A percentile compares a stretch with the other conserved stretches of the same genome.
These are phyloP conservation scores for Hydrocynus forskahlii DNA, from an alignment of 2,797 vertebrate species.

Conservation along the genomic window DNA sequence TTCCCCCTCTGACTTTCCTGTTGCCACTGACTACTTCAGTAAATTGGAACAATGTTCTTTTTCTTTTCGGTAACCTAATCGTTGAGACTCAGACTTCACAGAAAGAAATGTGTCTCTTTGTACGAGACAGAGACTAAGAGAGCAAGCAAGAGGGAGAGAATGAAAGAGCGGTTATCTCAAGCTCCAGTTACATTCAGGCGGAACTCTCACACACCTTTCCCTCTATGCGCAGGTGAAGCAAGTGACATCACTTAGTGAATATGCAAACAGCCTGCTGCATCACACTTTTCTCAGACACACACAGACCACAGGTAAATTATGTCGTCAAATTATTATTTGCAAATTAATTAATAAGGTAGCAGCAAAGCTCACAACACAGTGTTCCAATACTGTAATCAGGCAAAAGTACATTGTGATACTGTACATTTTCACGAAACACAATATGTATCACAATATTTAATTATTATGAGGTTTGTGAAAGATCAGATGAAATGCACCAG, in stretches of 20 bases:
- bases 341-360: not conserved
- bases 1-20: slow-evolving; percentile 58
- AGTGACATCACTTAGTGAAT: slow-evolving; percentile 1
- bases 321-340: not conserved
- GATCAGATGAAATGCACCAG: too few species aligned
- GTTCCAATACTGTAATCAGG: too few species aligned
- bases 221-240: slow-evolving; percentile 17
- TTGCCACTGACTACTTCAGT: slow-evolving; percentile 72
- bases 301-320: not conserved
- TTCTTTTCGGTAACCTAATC: slow-evolving; percentile 72
- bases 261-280: not conserved
- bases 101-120: slow-evolving; percentile 48
- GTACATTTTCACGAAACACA: not conserved
- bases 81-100: slow-evolving; percentile 60
- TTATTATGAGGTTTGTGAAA: too few species aligned
- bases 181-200: slow-evolving; percentile 49
- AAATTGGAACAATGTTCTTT: slow-evolving; percentile 71
- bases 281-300: not conserved
- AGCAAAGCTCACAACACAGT: too few species aligned
- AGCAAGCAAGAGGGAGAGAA: not conserved
- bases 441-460: too few species aligned
- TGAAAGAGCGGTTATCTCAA: slow-evolving; percentile 19
- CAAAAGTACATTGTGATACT: too few species aligned
- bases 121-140: slow-evolving; percentile 48
- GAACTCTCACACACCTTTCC: slow-evolving; percentile 26